These are phyloP conservation scores for Tolmerus cingulatus DNA, from an alignment of 2,888 invertebrate genomes.

Conservation along the genomic window DNA sequence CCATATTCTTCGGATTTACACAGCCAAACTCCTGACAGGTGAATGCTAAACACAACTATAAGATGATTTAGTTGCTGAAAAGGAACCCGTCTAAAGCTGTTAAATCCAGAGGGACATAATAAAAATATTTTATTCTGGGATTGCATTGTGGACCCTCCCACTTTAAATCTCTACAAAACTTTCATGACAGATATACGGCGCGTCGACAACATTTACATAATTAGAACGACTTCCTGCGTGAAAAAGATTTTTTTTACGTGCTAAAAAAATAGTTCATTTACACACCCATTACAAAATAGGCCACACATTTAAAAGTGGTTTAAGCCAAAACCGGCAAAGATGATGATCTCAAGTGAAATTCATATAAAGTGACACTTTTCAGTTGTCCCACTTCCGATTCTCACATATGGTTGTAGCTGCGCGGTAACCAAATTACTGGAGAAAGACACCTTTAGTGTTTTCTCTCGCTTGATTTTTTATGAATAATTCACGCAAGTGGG, in stretches of 20 bases:
- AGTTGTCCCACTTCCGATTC: background rate
- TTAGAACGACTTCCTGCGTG: background rate
- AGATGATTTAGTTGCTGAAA: background rate
- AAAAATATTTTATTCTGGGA: background rate
- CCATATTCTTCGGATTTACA: background rate
- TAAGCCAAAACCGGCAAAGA: background rate
- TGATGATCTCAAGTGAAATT: constrained; percentile 11
- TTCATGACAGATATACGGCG: background rate
- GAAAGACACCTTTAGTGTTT: background rate
- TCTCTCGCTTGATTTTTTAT: background rate
- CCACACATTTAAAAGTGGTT: background rate
- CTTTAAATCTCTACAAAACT: background rate
- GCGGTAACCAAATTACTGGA: background rate
- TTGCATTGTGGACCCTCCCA: background rate
- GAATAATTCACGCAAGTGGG: background rate
- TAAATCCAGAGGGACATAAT: background rate
- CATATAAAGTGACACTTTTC: background rate
- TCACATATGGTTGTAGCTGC: background rate
- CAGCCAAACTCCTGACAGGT: background rate
- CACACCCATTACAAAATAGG: background rate
- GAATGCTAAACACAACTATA: background rate
- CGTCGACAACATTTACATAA: background rate
- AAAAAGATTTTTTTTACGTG: background rate
- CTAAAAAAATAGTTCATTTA: background rate
- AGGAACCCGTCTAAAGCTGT: background rate